Conservation (phyloP, 2,797 vertebrate species). For the Microtus californicus region DNA sequence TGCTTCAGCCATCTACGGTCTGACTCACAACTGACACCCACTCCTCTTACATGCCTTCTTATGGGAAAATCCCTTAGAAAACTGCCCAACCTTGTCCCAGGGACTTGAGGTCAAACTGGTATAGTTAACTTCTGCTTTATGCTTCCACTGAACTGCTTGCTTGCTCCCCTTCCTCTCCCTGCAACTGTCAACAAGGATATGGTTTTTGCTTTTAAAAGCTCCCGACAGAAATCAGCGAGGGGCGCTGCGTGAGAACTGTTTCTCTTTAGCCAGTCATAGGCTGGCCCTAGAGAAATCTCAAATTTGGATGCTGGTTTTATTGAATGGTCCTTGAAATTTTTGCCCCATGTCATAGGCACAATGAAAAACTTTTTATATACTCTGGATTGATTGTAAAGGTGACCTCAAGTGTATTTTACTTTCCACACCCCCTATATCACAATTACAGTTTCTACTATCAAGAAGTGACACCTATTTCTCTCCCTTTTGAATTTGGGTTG, state of each 20-base stretch:
- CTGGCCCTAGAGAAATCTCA: neutral
- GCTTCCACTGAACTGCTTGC: neutral
- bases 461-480: neutral
- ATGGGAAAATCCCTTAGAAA: neutral
- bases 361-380: neutral
- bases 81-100: neutral
- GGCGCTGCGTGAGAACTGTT: neutral
- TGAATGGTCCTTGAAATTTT: neutral
- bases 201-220: neutral
- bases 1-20: neutral
- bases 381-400: neutral
- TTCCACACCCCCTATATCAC: neutral
- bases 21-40: neutral
- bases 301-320: neutral
- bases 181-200: neutral
- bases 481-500: neutral
- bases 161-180: neutral
- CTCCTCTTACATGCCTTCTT: neutral
- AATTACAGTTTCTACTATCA: constrained; percentile 8
- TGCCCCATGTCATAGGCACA: neutral
- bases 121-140: neutral
- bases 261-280: neutral
- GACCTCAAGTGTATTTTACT: neutral
- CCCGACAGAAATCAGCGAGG: neutral
- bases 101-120: neutral